Evolutionary conservation across 2,113 vertebrate genomes (phyloP), one percentile per base, ranked within the genome.

Genomic region (Phalacrocorax aristotelis): DNA sequence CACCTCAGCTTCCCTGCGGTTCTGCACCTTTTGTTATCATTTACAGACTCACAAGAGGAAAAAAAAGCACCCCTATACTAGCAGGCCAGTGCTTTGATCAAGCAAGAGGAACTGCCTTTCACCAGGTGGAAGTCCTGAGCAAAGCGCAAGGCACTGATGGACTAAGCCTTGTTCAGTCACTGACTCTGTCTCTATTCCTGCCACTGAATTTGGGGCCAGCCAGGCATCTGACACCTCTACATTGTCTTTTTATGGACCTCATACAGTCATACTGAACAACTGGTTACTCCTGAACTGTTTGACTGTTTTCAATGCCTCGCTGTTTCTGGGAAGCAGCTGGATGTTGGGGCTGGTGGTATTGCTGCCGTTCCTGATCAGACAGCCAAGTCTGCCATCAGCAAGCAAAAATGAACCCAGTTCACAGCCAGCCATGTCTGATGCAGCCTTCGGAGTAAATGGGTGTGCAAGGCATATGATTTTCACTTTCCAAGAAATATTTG

Each of bases 331-430:
- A 64, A 6, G 27, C 15, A 32, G 46, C 27, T 57, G 83, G 29
- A 16, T 58, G 38, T 62, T 3, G 2, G 26, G 15, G 48, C 44
- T 60, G 48, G 10, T 52, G 46, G 10, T 42, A 5, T 7, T 0
- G 0, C 9, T 52, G 61, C 87, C 49, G 6, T 11, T 72, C 44
- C 61, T 0, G 0, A 15, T 2, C 7, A 2, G 27, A 38, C 11
- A 68, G 25, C 69, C 58, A 71, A 52, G 46, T 27, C 60, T 84
- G 54, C 57, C 3, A 1, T 8, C 18, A 75, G 49, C 54, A 71
- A 78, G 44, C 7, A 44, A 64, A 83, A 83, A 60, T 42, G 4
- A 72, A n/a, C 36, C 34, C 57, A 65, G 30, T 15, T 38, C 6
- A 7, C 32, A 76, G 30, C 5, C 71, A 84, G 60, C 48, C n/a